phyloP scores from a whole-genome alignment of 30 jellyfish, hydroid and myxozoan genomes.

The Aurelia aurita region DNA sequence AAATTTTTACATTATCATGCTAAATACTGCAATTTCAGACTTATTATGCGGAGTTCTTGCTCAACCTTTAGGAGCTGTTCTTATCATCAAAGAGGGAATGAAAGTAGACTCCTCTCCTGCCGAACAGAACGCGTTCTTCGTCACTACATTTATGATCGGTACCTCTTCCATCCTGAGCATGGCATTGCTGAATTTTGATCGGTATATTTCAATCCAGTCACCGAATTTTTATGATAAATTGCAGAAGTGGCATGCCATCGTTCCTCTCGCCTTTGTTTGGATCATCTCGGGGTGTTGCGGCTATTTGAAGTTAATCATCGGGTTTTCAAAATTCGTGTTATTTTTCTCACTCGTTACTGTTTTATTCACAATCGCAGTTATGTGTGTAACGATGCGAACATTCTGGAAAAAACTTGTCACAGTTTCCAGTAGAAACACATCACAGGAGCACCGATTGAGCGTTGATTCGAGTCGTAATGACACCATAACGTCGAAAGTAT shows the following conservation, averaged over 20 bases:
- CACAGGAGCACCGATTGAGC: conserved; percentile 58
- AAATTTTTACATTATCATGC: conserved; percentile 51
- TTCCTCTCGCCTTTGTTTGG: conserved; percentile 39
- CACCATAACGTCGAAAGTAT: conserved; percentile 49
- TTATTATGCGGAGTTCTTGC: conserved; percentile 35
- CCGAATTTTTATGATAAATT: conserved; percentile 21
- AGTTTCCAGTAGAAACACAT: conserved; percentile 1
- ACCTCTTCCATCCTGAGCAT: conserved; percentile 55
- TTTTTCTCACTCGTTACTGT: conserved; percentile 56
- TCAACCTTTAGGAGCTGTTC: conserved; percentile 58
- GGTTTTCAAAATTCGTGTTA: conserved; percentile 27
- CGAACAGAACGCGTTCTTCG: conserved; percentile 9
- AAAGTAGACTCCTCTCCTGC: not conserved
- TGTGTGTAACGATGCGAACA: conserved; percentile 68
- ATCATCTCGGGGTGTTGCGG: conserved; percentile 26
- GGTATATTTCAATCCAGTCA: conserved; percentile 54
- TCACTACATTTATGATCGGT: conserved; percentile 46
- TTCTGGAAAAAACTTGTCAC: conserved; percentile 62
- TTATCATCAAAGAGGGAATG: conserved; percentile 48
- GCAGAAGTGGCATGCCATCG: conserved; percentile 8
- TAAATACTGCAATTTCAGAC: conserved; percentile 70
- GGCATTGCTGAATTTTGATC: conserved; percentile 74
- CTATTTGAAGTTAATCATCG: conserved; percentile 33
- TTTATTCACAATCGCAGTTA: conserved; percentile 55
- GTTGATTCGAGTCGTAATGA: conserved; percentile 58